Evolutionary conservation across 1,140 invertebrate species (phyloP).

Genomic region (Popillia japonica): DNA sequence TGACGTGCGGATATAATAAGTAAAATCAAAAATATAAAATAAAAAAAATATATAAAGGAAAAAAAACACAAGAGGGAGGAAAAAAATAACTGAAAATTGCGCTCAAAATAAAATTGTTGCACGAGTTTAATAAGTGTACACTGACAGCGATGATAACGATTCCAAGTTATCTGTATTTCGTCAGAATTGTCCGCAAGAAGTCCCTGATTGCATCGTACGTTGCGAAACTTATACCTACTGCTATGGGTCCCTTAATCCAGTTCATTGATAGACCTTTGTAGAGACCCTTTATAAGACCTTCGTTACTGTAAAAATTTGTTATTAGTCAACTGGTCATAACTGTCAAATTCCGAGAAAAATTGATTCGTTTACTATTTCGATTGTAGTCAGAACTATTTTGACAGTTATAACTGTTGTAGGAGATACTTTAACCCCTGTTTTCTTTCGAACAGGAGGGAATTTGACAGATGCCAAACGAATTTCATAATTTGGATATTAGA

Average conservation of each 20-base stretch:
- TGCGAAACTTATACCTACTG: slow-evolving; percentile 97
- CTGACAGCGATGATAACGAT: background rate
- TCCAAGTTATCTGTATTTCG: slow-evolving; percentile 34
- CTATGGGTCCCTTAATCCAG: slow-evolving; percentile 98
- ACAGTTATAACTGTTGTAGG: no score
- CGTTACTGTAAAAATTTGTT: slow-evolving; percentile 66
- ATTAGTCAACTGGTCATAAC: no score
- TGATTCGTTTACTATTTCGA: no score
- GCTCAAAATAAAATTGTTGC: no score
- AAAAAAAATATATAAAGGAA: background rate
- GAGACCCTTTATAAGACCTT: slow-evolving; percentile 88
- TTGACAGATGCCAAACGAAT: no score
- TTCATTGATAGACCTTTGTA: slow-evolving; percentile 99
- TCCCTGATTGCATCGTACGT: slow-evolving; percentile 88
- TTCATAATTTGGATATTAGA: no score
- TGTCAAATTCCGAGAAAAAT: no score
- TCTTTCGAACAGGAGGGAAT: no score
- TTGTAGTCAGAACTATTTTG: no score
- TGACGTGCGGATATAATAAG: background rate
- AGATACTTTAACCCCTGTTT: no score
- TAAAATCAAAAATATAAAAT: background rate
- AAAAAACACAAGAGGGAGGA: background rate
- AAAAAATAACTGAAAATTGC: background rate
- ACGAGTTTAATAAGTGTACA: background rate
- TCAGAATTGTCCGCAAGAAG: slow-evolving; percentile 59